Evolutionary conservation across 2,888 invertebrate genomes (phyloP), one percentile per base, ranked within the genome.

Genomic region (Tiliacea citrago): DNA sequence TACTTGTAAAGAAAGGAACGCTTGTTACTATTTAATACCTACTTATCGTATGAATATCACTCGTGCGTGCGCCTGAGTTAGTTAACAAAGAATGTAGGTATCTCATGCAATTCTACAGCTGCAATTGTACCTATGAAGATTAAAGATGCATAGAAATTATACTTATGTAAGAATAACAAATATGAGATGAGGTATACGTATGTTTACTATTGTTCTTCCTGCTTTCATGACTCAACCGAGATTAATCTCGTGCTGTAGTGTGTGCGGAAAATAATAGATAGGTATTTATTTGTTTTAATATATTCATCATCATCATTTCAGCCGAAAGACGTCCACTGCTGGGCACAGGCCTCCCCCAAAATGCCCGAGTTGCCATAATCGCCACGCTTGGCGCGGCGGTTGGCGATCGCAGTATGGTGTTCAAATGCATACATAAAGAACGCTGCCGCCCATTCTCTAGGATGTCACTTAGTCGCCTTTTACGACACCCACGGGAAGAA

Each of bases 101-200:
- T 63, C 6, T 45, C 63, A 47, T 29, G 18, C 18, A 29, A 29
- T 65, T 29, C 29, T 67, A 35, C 35, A 68, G 68, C 68, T 69
- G 68, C 68, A 67, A 42, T n/a, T 29, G 35, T n/a, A 21, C 12
- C 8, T 39, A 39, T 39, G 35, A n/a, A 61, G n/a, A n/a, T 42
- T 61, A 35, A 13, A 60, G n/a, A 61, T 63, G 16, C 16, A 45
- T 29, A n/a, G 12, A 18, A 57, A 67, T 67, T 39, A 42, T 58
- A 57, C 55, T 67, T 39, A 42, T 58, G 42, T 68, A 61, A 68
- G 7, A 51, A n/a, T 29, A 45, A 21, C 18, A 58, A 42, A 24
- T 58, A 29, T 7, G 16, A 65, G 12, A 35, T 18, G 21, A 68
- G 29, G 29, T 55, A 8, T 67, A 9, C 12, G 16, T 29, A 6